phyloP scores from a whole-genome alignment of 2,113 vertebrate species.

The Ammodytes marinus region DNA sequence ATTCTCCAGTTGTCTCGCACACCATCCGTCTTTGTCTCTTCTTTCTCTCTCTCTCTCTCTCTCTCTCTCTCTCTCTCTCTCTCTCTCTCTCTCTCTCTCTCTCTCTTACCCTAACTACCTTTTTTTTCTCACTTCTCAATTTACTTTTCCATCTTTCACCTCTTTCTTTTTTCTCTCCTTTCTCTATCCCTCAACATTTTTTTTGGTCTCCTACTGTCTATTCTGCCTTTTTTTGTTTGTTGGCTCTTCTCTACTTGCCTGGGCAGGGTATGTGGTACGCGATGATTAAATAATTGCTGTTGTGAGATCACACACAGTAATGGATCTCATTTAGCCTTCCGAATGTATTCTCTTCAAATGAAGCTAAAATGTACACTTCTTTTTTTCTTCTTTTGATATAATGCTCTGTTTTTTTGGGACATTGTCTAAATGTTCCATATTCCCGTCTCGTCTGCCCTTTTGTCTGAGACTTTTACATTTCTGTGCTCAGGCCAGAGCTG shows the following conservation, averaged over 20 bases:
- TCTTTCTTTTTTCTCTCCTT: constrained; percentile 14
- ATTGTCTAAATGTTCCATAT: background rate
- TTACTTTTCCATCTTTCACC: constrained; percentile 35
- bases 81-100: constrained; percentile 21
- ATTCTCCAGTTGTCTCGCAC: constrained; percentile 59
- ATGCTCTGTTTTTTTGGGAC: background rate
- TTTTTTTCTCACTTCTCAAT: constrained; percentile 30
- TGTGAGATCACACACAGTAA: constrained; percentile 50
- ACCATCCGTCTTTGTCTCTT: constrained; percentile 48
- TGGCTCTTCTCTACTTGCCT: constrained; percentile 56
- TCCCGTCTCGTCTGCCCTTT: background rate
- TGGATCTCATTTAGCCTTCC: constrained; percentile 46
- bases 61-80: constrained; percentile 28
- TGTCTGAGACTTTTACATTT: background rate
- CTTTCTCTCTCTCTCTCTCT: constrained; percentile 31
- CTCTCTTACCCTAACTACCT: constrained; percentile 15
- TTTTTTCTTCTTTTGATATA: background rate
- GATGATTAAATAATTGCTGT: constrained; percentile 61
- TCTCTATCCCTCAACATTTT: constrained; percentile 17
- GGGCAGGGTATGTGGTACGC: constrained; percentile 30
- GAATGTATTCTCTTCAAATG: constrained; percentile 34
- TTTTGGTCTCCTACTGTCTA: constrained; percentile 14
- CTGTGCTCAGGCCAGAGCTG: background rate
- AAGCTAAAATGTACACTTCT: constrained; percentile 19
- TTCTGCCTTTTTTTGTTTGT: constrained; percentile 30